Percentiles rank a stretch among this genome's conserved stretches.
Conservation (phyloP, 2,888 invertebrate species). For the Microchrysa polita region DNA sequence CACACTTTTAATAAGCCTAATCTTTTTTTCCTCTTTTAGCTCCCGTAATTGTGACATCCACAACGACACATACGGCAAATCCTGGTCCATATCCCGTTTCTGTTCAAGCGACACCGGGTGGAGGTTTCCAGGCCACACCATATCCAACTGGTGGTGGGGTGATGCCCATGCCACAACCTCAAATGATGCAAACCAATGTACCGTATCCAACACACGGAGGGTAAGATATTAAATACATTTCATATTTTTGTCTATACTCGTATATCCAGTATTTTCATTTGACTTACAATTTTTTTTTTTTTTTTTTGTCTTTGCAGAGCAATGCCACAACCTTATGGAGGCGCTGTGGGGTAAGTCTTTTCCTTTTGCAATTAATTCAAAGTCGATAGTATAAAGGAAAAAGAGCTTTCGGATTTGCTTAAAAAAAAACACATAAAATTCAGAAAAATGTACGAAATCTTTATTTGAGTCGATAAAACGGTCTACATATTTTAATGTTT, state of each 20-base stretch:
- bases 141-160: slow-evolving; percentile 34
- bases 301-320: neutral
- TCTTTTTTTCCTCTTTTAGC: slow-evolving; percentile 28
- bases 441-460: too few relatives aligned
- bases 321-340: slow-evolving; percentile 26
- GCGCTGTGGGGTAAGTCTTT: neutral
- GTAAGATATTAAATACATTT: slow-evolving; percentile 27
- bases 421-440: too few relatives aligned
- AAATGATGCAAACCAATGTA: slow-evolving; percentile 9
- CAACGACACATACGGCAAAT: slow-evolving; percentile 33
- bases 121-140: slow-evolving; percentile 45
- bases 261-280: neutral
- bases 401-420: too few relatives aligned
- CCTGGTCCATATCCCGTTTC: slow-evolving; percentile 45
- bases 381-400: too few relatives aligned
- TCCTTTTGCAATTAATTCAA: too few relatives aligned
- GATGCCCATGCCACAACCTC: slow-evolving; percentile 37
- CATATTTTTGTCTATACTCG: neutral
- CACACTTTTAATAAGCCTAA: too few relatives aligned
- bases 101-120: slow-evolving; percentile 45
- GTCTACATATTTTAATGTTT: too few relatives aligned
- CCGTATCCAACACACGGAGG: slow-evolving; percentile 48
- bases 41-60: slow-evolving; percentile 44
- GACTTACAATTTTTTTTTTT: neutral
- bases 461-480: too few relatives aligned